A percentile compares a stretch with the other conserved stretches of the same genome.
These are phyloP conservation scores for Drosophila nigromelanica DNA, from an alignment of 1,140 invertebrate genomes.

Conservation along the genomic window DNA sequence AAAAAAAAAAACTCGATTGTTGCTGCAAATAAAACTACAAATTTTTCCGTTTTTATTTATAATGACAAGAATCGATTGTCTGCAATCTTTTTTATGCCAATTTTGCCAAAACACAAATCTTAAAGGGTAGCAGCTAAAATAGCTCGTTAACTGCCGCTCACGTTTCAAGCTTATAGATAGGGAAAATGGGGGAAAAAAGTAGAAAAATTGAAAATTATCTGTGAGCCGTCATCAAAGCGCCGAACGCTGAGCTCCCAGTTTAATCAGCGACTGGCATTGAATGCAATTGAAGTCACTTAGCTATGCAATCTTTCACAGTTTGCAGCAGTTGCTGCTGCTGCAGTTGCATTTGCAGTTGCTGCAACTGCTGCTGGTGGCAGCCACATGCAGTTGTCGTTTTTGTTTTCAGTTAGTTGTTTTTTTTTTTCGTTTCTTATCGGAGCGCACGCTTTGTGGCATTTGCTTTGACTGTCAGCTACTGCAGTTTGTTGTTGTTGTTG, in stretches of 20 bases:
- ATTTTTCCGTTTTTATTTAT: slow-evolving; percentile 26
- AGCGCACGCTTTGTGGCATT: slow-evolving; percentile 45
- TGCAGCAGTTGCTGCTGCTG: slow-evolving; percentile 32
- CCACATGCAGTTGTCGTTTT: slow-evolving; percentile 30
- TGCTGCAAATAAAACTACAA: slow-evolving; percentile 31
- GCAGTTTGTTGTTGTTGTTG: slow-evolving; percentile 18
- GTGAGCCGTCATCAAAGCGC: slow-evolving; percentile 62
- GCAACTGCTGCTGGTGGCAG: slow-evolving; percentile 30
- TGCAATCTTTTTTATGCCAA: slow-evolving; percentile 68
- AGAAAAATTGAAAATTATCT: slow-evolving; percentile 72
- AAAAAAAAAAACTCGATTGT: neutral
- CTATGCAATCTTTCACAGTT: slow-evolving; percentile 75
- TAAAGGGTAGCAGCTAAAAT: slow-evolving; percentile 55
- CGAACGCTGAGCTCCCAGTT: slow-evolving; percentile 48
- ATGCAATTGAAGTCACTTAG: slow-evolving; percentile 74
- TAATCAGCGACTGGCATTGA: slow-evolving; percentile 66
- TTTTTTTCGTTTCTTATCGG: slow-evolving; percentile 28
- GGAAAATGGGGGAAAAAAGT: slow-evolving; percentile 4
- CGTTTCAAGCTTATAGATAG: slow-evolving; percentile 46
- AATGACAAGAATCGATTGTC: slow-evolving; percentile 60
- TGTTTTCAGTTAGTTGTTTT: slow-evolving; percentile 11
- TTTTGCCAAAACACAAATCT: slow-evolving; percentile 27
- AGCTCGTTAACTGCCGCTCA: slow-evolving; percentile 67
- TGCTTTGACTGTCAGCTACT: slow-evolving; percentile 49
- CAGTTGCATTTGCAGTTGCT: slow-evolving; percentile 31